A percentile compares a stretch with the other conserved stretches of the same genome.
Evolutionary conservation across 2,113 vertebrate genomes (phyloP).

Genomic region (Morphnarchus princeps): DNA sequence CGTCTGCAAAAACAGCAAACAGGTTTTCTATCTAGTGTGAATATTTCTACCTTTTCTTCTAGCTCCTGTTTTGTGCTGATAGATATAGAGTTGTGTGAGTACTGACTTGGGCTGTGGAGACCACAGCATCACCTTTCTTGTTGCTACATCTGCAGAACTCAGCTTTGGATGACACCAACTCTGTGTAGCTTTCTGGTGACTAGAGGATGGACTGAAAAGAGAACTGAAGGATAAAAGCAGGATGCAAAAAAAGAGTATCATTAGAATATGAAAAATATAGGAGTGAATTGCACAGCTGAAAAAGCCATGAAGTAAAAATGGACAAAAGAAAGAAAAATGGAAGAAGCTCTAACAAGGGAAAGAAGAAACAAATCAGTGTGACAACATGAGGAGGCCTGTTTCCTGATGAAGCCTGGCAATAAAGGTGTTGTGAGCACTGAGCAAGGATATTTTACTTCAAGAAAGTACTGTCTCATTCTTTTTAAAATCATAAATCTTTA

Average conservation of each 20-base stretch:
- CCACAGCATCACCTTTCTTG: not conserved
- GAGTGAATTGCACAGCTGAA: not conserved
- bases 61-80: not conserved
- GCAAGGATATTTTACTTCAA: not conserved
- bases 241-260: not conserved
- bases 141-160: not conserved
- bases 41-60: not conserved
- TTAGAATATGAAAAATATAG: not conserved
- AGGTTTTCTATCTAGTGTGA: not conserved
- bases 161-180: not conserved
- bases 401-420: not conserved
- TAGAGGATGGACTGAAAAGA: not conserved
- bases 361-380: not conserved
- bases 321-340: not conserved
- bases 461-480: not conserved
- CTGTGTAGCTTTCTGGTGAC: not conserved
- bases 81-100: not conserved
- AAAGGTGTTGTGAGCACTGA: not conserved
- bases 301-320: not conserved
- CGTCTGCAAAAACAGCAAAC: not conserved
- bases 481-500: not conserved
- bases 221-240: not conserved
- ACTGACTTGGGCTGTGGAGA: not conserved
- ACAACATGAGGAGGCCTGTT: not conserved
- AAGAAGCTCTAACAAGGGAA: not conserved